Evolutionary conservation across 92 coral and sea anemone genomes (phyloP).

Genomic region (Micromussa lordhowensis): DNA sequence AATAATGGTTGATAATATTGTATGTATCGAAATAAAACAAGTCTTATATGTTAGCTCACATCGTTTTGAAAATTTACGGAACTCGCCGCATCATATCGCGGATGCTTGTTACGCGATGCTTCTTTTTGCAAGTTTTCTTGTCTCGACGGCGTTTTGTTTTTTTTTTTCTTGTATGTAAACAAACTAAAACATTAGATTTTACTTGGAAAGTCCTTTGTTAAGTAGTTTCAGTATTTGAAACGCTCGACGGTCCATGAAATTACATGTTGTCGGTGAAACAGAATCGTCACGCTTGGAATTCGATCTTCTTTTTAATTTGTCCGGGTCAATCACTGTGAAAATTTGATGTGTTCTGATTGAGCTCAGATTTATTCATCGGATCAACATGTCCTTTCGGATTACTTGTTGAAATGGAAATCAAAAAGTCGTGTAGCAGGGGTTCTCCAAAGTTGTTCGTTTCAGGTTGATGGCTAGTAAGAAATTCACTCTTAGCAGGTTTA

Average conservation of each 20-base stretch:
- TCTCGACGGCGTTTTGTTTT: slow-evolving; percentile 29
- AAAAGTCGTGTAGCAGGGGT: background rate
- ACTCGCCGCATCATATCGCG: background rate
- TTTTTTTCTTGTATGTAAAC: slow-evolving; percentile 32
- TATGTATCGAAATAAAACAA: slow-evolving; percentile 1
- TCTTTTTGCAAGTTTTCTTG: slow-evolving; percentile 1
- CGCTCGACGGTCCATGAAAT: slow-evolving; percentile 58
- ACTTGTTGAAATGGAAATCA: background rate
- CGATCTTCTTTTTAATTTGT: slow-evolving; percentile 10
- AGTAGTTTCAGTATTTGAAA: slow-evolving; percentile 34
- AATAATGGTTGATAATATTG: background rate
- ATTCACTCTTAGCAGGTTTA: background rate
- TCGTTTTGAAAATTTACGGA: background rate
- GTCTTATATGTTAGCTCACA: background rate
- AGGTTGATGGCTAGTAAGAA: background rate
- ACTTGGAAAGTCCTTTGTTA: slow-evolving; percentile 27
- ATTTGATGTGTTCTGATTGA: slow-evolving; percentile 34
- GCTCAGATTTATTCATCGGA: slow-evolving; percentile 24
- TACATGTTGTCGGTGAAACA: slow-evolving; percentile 26
- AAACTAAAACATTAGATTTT: slow-evolving; percentile 24
- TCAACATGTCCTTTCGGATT: background rate
- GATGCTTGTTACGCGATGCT: background rate
- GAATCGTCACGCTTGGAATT: slow-evolving; percentile 45
- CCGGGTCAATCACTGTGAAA: slow-evolving; percentile 41
- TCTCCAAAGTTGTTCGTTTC: background rate